Evolutionary conservation across 1,140 invertebrate genomes (phyloP), one percentile per base, ranked within the genome.

Genomic region (Leptopilina boulardi): DNA sequence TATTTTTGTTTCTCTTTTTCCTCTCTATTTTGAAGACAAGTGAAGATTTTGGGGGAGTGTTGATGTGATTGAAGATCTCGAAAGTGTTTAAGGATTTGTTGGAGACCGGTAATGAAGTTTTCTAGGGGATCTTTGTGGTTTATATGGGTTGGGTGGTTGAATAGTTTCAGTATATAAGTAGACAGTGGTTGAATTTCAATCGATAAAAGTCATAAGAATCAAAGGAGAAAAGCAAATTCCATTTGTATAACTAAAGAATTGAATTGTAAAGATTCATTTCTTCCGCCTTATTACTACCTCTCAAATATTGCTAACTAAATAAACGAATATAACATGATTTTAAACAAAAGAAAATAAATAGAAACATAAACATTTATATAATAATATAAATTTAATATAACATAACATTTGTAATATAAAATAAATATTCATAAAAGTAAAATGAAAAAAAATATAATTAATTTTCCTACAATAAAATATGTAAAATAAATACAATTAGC

Each of bases 201-300:
- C 54, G 21, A 23, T 51, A 51, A 51, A 51, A 51, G 47, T 51
- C 47, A 8, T 51, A 18, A 18, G 47, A 51, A 51, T 51, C 47
- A 51, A 51, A 51, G 47, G 47, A 51, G 13, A 51, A 51, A 51
- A 51, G 47, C 47, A 51, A 51, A 51, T 51, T 18, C 47, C 47
- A 51, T 51, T 51, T 51, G 47, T 51, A 51, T 51, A 51, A 51
- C 47, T 3, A 18, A 51, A 51, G 47, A 51, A 51, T 51, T 51
- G 47, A 51, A 51, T 51, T 51, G 47, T 51, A 51, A 51, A 51
- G 13, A 51, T 51, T 51, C 47, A 18, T 51, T 51, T 18, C 13
- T 51, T 18, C n/a, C n/a, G 15, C 3, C n/a, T 4, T 51, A 18
- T 44, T 2, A 42, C 15, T 42, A 42, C 9, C 41, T 11, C 44